phyloP scores from a whole-genome alignment of 2,888 invertebrate genomes.

The Hydraecia micacea region DNA sequence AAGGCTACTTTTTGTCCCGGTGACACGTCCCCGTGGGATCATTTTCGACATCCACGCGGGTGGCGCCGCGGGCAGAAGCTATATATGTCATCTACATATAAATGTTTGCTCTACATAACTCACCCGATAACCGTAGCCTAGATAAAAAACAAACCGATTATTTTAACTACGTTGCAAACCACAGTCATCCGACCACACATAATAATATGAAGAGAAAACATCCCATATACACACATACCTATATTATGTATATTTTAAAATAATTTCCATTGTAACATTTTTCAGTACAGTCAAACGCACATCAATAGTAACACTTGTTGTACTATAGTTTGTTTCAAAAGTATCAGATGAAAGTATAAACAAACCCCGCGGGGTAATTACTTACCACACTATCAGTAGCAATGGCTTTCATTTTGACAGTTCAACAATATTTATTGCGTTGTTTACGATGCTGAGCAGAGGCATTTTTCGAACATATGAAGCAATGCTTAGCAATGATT shows the following conservation, averaged over 20 bases:
- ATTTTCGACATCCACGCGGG: background rate
- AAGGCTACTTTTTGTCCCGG: too few species aligned
- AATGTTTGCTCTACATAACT: background rate
- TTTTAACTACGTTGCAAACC: constrained; percentile 18
- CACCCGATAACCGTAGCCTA: background rate
- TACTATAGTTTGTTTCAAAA: background rate
- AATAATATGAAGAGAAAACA: constrained; percentile 40
- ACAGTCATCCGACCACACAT: constrained; percentile 19
- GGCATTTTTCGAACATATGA: too few species aligned
- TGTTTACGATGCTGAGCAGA: too few species aligned
- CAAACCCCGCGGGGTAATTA: background rate
- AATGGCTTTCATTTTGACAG: too few species aligned
- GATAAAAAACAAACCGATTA: constrained; percentile 43
- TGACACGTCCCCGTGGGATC: too few species aligned
- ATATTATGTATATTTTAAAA: constrained; percentile 33
- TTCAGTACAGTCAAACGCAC: constrained; percentile 34
- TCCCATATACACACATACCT: background rate
- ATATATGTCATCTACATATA: background rate
- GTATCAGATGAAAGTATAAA: background rate
- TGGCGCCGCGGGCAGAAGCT: background rate
- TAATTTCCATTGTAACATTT: constrained; percentile 52
- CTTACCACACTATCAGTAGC: background rate
- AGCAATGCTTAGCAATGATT: too few species aligned
- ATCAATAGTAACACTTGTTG: background rate
- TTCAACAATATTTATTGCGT: too few species aligned